Conservation (phyloP, 2,113 vertebrate genomes). For the Cynopterus brachyotis region DNA sequence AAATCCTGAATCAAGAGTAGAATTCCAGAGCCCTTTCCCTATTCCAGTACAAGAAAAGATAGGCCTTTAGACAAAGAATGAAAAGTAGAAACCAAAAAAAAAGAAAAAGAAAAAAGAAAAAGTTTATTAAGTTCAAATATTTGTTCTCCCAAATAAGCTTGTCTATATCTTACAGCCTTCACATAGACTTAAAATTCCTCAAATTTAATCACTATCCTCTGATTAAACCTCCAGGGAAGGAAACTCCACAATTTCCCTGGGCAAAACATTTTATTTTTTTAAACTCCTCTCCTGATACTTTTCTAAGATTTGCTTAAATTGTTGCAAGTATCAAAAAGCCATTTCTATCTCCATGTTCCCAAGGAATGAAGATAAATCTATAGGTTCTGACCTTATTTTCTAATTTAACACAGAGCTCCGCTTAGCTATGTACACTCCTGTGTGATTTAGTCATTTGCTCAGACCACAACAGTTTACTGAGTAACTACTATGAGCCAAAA, state of each 20-base stretch:
- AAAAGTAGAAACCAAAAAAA: not conserved
- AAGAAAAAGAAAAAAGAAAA: not conserved
- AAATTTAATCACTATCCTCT: not conserved
- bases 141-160: not conserved
- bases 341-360: not conserved
- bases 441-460: not conserved
- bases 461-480: not conserved
- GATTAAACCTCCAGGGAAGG: not conserved
- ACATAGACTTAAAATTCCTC: not conserved
- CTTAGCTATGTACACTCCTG: not conserved
- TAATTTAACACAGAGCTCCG: not conserved
- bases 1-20: not conserved
- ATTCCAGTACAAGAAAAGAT: not conserved
- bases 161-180: not conserved
- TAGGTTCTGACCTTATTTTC: not conserved
- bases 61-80: not conserved
- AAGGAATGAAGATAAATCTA: not conserved
- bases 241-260: not conserved
- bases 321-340: not conserved
- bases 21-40: not conserved
- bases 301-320: slow-evolving; percentile 3
- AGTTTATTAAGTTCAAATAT: not conserved
- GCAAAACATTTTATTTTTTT: not conserved
- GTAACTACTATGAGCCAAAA: not conserved
- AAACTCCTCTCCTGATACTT: not conserved